Evolutionary conservation across 2,888 invertebrate genomes (phyloP), one percentile per base, ranked within the genome.

Genomic region (Holacanthella duospinosa): DNA sequence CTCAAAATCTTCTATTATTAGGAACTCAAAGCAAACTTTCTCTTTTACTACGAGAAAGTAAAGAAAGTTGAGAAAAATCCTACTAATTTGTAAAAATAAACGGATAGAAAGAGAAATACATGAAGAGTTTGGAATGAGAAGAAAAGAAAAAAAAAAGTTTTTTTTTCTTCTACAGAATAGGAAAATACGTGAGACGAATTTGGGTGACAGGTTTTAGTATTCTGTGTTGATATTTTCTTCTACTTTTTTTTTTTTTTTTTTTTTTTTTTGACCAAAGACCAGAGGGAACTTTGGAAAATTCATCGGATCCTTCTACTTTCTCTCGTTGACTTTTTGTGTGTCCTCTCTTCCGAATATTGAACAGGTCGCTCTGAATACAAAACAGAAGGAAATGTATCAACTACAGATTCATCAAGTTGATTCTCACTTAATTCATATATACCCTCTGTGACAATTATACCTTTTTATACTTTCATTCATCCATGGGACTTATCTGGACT

Each of bases 191-290:
- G 72, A 69, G 64, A 61, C 64, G 71, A 71, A 70, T 70, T 70
- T 68, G 69, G 70, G 72, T 70, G 72, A 72, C 72, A 72, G 64
- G 66, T 59, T 70, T 71, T 71, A 71, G 71, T 71, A 71, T 71
- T 71, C 71, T 64, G 66, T 61, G 69, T 68, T 69, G 67, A 68
- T 68, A 66, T 66, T 64, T 63, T 60, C 53, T 61, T 54, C 55
- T 24, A 44, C 43, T 27, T 43, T 28, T 53, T 59, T 56, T 43
- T 58, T 48, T 28, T 26, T 60, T 48, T 60, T 19, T 16, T 36
- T 60, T 19, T 60, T 60, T 6, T 26, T 19, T 24, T 25, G 25
- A 28, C 56, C 44, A 26, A 43, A 48, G 53, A 27, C 25, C 27
- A 43, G 25, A 12, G 36, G 16, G 55, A 25, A 12, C 6, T 4